phyloP scores from a whole-genome alignment of 1,140 invertebrate species.

The Dendrolimus punctatus region DNA sequence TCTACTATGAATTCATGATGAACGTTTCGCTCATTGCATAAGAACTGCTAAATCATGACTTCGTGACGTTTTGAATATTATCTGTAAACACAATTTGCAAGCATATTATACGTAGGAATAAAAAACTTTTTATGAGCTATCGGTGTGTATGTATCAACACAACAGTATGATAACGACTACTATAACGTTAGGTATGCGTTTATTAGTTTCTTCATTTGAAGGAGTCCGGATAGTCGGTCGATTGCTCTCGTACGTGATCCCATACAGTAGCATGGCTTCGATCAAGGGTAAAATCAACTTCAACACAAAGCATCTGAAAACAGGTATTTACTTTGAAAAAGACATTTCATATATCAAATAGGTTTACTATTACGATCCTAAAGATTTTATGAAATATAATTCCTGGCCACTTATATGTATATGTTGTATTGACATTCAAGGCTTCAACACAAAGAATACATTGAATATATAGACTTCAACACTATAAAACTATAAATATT shows the following conservation, averaged over 20 bases:
- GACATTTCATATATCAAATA: background rate
- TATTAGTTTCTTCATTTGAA: constrained; percentile 35
- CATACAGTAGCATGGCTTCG: constrained; percentile 34
- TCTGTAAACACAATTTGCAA: no score
- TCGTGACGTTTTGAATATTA: no score
- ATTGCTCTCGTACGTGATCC: constrained; percentile 30
- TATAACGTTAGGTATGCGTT: constrained; percentile 34
- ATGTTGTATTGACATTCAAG: background rate
- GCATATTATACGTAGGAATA: no score
- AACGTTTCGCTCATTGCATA: no score
- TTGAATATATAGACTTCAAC: no score
- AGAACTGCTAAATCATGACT: no score
- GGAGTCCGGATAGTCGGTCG: constrained; percentile 29
- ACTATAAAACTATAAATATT: no score
- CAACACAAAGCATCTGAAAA: constrained; percentile 20
- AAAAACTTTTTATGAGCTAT: no score
- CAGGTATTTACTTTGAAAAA: constrained; percentile 9
- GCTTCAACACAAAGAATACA: no score
- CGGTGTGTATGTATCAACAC: background rate
- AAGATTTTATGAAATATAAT: no score
- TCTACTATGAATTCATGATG: no score
- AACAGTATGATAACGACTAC: constrained; percentile 13
- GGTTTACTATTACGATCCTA: no score
- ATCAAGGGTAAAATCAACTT: constrained; percentile 18
- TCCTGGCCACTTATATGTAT: background rate